phyloP scores from a whole-genome alignment of 2,888 invertebrate species.

The Apotomis turbidana region DNA sequence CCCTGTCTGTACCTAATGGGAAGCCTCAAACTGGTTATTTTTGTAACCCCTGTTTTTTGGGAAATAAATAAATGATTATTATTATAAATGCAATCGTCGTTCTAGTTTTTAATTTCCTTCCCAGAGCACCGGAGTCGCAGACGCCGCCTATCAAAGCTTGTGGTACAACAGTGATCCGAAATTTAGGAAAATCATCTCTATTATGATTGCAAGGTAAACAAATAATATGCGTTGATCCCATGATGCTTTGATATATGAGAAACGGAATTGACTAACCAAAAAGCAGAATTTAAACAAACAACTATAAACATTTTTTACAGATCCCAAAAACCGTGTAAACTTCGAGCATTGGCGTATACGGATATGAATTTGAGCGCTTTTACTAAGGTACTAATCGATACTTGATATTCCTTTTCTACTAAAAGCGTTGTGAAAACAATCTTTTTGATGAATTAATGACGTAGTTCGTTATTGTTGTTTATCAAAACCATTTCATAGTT shows the following conservation, averaged over 20 bases:
- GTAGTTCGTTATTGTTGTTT: no score
- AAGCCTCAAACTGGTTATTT: no score
- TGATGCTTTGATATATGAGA: no score
- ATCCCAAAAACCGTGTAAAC: conserved; percentile 48
- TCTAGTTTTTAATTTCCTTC: neutral
- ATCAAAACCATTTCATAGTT: no score
- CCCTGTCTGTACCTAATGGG: no score
- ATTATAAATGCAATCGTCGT: no score
- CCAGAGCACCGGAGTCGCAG: conserved; percentile 48
- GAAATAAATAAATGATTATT: no score
- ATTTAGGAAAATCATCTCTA: conserved; percentile 47
- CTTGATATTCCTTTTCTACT: no score
- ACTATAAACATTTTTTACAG: conserved; percentile 41
- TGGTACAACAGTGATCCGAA: conserved; percentile 48
- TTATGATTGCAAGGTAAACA: conserved; percentile 48
- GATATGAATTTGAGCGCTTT: conserved; percentile 48
- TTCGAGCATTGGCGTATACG: conserved; percentile 51
- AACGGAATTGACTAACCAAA: no score
- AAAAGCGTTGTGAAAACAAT: no score
- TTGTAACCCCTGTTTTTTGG: no score
- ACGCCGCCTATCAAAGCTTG: conserved; percentile 48
- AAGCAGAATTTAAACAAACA: neutral
- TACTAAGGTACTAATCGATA: conserved; percentile 45
- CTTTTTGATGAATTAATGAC: no score
- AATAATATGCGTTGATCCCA: neutral